Conservation (phyloP, 2,888 invertebrate species). For the Ennomos erosarius region DNA sequence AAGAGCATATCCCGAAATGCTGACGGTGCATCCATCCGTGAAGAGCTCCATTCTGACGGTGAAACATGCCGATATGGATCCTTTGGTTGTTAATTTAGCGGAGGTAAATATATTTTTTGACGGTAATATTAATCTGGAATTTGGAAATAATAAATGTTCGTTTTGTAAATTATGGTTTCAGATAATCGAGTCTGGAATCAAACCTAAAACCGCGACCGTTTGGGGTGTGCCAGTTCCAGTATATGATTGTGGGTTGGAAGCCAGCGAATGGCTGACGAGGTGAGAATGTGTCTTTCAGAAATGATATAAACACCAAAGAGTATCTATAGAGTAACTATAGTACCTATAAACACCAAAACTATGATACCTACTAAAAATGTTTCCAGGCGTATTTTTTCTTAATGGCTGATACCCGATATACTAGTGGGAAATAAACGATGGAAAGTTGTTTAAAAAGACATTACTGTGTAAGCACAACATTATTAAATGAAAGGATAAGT, state of each 20-base stretch:
- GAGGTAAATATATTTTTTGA: conserved; percentile 53
- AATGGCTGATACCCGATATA: too few species aligned
- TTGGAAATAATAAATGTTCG: background rate
- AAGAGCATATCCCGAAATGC: conserved; percentile 82
- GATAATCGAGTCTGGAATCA: conserved; percentile 53
- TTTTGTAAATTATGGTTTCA: conserved; percentile 39
- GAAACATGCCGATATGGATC: conserved; percentile 83
- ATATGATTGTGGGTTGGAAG: conserved; percentile 90
- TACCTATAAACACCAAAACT: too few species aligned
- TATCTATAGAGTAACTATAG: too few species aligned
- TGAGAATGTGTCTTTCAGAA: conserved; percentile 35
- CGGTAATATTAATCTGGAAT: too few species aligned
- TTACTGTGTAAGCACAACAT: too few species aligned
- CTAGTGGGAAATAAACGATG: too few species aligned
- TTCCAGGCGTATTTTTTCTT: too few species aligned
- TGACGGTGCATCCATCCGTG: conserved; percentile 79
- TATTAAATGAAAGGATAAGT: too few species aligned
- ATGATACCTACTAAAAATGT: too few species aligned
- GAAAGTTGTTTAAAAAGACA: too few species aligned
- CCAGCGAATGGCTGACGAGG: conserved; percentile 90
- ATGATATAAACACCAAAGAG: too few species aligned
- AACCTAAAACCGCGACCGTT: conserved; percentile 74
- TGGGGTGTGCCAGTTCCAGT: conserved; percentile 86
- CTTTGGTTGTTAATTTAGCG: conserved; percentile 81
- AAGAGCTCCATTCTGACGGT: conserved; percentile 82